phyloP scores from a whole-genome alignment of 2,888 invertebrate species.

The Drosophila dives region DNA sequence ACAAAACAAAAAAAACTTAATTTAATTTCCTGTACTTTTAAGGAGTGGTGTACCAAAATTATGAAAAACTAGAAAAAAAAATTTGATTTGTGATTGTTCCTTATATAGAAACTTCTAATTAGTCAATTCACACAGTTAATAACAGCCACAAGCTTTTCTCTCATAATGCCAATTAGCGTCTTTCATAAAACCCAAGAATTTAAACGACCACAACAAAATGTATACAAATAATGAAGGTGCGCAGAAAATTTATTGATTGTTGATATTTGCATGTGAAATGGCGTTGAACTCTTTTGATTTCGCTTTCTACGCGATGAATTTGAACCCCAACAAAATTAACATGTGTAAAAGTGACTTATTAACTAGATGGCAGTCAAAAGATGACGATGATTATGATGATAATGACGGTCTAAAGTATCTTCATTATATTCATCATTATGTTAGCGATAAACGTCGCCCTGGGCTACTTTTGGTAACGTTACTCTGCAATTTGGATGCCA shows the following conservation, averaged over 20 bases:
- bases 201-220: conserved; percentile 11
- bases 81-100: background rate
- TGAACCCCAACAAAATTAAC: conserved; percentile 11
- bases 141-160: conserved; percentile 1
- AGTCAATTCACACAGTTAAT: conserved; percentile 24
- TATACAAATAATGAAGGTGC: conserved; percentile 13
- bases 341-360: conserved; percentile 15
- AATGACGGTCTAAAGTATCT: background rate
- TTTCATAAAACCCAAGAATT: conserved; percentile 41
- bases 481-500: conserved; percentile 44
- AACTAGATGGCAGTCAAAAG: conserved; percentile 2
- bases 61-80: background rate
- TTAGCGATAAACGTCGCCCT: conserved; percentile 20
- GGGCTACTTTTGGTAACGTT: conserved; percentile 5
- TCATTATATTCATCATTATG: conserved; percentile 9
- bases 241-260: conserved; percentile 10
- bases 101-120: conserved; percentile 11
- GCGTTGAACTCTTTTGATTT: conserved; percentile 61
- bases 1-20: background rate
- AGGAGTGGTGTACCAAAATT: conserved; percentile 15
- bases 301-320: conserved; percentile 54
- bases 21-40: conserved; percentile 19
- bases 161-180: conserved; percentile 42
- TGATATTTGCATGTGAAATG: conserved; percentile 62
- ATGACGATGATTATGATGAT: conserved; percentile 4